phyloP scores from a whole-genome alignment of 2,113 vertebrate genomes.

The Anarrhichthys ocellatus region DNA sequence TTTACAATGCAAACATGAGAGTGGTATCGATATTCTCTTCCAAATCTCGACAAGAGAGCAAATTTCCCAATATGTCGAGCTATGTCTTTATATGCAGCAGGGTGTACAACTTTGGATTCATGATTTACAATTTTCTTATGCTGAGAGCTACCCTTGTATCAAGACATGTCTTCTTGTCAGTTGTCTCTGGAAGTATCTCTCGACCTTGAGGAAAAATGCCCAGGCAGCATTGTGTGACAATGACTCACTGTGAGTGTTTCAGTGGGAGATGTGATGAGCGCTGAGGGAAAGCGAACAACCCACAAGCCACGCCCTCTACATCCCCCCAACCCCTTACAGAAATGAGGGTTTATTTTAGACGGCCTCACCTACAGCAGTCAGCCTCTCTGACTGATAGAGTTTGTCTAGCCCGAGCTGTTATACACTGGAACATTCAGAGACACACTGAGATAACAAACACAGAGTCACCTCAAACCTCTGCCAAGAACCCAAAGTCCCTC shows the following conservation, averaged over 20 bases:
- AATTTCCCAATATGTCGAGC: neutral
- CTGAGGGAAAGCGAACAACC: slow-evolving; percentile 18
- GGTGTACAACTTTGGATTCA: neutral
- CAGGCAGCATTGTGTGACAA: slow-evolving; percentile 29
- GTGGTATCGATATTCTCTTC: neutral
- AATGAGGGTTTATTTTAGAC: slow-evolving; percentile 53
- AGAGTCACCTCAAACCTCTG: slow-evolving; percentile 40
- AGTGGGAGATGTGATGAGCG: slow-evolving; percentile 27
- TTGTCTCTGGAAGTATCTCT: slow-evolving; percentile 10
- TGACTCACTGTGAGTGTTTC: slow-evolving; percentile 60
- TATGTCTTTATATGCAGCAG: neutral
- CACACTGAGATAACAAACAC: slow-evolving; percentile 33
- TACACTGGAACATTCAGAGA: slow-evolving; percentile 34
- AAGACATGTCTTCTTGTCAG: neutral
- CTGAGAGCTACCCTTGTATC: neutral
- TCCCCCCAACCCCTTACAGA: neutral
- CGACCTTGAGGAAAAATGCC: slow-evolving; percentile 60
- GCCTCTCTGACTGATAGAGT: slow-evolving; percentile 37
- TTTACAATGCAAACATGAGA: neutral
- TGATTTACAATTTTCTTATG: neutral
- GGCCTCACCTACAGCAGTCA: slow-evolving; percentile 39
- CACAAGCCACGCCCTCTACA: slow-evolving; percentile 27
- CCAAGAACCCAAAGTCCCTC: slow-evolving; percentile 20
- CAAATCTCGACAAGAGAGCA: neutral
- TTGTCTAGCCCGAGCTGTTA: slow-evolving; percentile 34